Base-by-base conservation (phyloP, 2,797 vertebrate species). In the Chelmon rostratus region DNA sequence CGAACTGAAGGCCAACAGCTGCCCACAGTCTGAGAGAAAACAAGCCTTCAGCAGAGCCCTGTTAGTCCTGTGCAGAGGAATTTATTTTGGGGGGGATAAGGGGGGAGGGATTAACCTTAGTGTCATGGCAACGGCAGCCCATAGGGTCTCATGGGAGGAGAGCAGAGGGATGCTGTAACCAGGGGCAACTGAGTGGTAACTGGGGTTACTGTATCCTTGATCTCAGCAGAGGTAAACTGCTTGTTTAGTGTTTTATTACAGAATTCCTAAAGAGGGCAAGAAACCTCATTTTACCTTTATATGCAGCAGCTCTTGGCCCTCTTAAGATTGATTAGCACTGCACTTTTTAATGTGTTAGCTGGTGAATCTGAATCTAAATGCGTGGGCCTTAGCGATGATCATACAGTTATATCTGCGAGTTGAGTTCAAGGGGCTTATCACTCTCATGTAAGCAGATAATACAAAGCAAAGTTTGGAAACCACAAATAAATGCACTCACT, bases 121-220 rank as follows among this genome's bases (percentile, higher is more conserved):
- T 86, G 87, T 87, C 90, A 93, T 93, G 87, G 91, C 75, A 93
- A 93, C 92, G 85, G 90, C 77, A 83, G 74, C 67, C 78, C 63
- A 64, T 73, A 19, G 73, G 75, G 73, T 72, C 79, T 73, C 83
- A 75, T 72, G 84, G 83, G 89, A 89, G 73, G 72, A 73, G 57
- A 84, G 81, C 67, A 77, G 79, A 85, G 82, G 77, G 85, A 89
- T 88, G 81, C 64, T 89, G 91, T 92, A 91, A 90, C 90, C 90
- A 92, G 75, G 87, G 87, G 90, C 87, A 91, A 92, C 92, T 33
- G 79, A 76, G 79, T 72, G 68, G 80, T 86, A 79, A 85, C 85
- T 75, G 64, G 73, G 81, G 83, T 82, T 76, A 86, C 38, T 73
- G 68, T 65, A 44, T 64, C 58, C 33, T 70, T 74, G 62, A 79